Percentiles rank a stretch among this genome's conserved stretches.
Evolutionary conservation across 2,113 vertebrate genomes (phyloP).

Genomic region (Platichthys flesus): DNA sequence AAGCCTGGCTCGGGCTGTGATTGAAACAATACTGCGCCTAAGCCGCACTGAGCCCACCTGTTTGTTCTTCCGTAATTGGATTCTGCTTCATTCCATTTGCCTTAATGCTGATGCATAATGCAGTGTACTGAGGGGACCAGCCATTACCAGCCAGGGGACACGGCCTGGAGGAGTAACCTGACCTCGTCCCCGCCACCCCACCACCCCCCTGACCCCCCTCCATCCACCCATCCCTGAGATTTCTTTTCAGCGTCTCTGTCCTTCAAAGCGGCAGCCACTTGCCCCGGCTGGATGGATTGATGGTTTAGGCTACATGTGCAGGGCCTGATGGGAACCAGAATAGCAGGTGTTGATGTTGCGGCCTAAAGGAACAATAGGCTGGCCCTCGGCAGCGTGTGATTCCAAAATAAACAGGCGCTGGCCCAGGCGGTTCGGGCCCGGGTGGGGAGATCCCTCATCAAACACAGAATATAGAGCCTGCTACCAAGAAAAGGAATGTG

Average conservation of each 20-base stretch:
- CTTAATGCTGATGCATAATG: slow-evolving; percentile 81
- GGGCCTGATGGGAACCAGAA: slow-evolving; percentile 70
- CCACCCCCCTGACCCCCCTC: no score
- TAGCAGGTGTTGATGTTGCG: slow-evolving; percentile 75
- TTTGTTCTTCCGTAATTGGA: slow-evolving; percentile 82
- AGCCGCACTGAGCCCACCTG: slow-evolving; percentile 80
- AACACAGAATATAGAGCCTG: slow-evolving; percentile 28
- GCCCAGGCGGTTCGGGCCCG: slow-evolving; percentile 80
- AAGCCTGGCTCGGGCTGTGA: slow-evolving; percentile 69
- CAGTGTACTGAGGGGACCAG: slow-evolving; percentile 68
- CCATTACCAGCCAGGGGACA: slow-evolving; percentile 73
- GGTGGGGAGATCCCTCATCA: slow-evolving; percentile 74
- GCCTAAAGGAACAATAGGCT: slow-evolving; percentile 82
- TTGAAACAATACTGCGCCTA: slow-evolving; percentile 77
- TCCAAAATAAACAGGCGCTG: slow-evolving; percentile 87
- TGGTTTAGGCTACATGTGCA: slow-evolving; percentile 42
- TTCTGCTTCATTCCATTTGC: slow-evolving; percentile 81
- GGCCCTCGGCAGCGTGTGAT: slow-evolving; percentile 89
- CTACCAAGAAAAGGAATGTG: slow-evolving; percentile 50
- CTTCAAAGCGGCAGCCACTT: slow-evolving; percentile 67
- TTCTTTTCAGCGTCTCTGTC: slow-evolving; percentile 63
- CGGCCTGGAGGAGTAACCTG: slow-evolving; percentile 68
- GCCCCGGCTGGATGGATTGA: slow-evolving; percentile 66
- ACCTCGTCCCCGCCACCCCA: slow-evolving; percentile 30
- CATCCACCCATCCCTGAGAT: slow-evolving; percentile 62